Evolutionary conservation across 1,140 invertebrate genomes (phyloP), one percentile per base, ranked within the genome.

Genomic region (Brachionus sp.): DNA sequence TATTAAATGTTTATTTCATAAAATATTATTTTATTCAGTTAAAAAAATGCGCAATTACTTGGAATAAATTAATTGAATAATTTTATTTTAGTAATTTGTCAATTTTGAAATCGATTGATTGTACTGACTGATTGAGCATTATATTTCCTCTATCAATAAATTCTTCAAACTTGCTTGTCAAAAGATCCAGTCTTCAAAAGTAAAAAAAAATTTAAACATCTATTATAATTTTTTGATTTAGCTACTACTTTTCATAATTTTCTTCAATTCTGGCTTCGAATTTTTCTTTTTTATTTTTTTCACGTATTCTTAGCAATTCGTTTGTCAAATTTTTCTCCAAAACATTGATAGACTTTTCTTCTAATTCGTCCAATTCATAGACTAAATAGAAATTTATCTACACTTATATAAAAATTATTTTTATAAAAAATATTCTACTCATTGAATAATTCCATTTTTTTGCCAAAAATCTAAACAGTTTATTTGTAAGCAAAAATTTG

Each of bases 141-240:
- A 33, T 16, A 66, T 62, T 44, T 66, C 50, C 50, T 19, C 57
- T 80, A 0, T 80, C 77, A 7, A 80, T 13, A 12, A 80, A 62
- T 29, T 80, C 50, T 23, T 80, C 77, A 42, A 80, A 80, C 42
- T 62, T 80, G 1, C 23, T n/a, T 19, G 77, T 25, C 16, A 80
- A 66, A n/a, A 64, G 10, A 25, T 80, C 77, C 33, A 80, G 23
- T 66, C 77, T 80, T 50, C 19, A 73, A 44, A 29, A 5, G 9
- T 16, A 73, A 16, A 62, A 62, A 75, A 44, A 50, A 9, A 39
- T 2, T 42, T 7, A 25, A 42, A 42, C n/a, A 75, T 75, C n/a
- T n/a, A n/a, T n/a, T n/a, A n/a, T n/a, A n/a, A n/a, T n/a, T n/a
- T n/a, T n/a, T n/a, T n/a, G n/a, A 77, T 44, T 57, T 13, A 19